phyloP scores from a whole-genome alignment of 1,140 invertebrate species.

The Coenobita brevimanus region DNA sequence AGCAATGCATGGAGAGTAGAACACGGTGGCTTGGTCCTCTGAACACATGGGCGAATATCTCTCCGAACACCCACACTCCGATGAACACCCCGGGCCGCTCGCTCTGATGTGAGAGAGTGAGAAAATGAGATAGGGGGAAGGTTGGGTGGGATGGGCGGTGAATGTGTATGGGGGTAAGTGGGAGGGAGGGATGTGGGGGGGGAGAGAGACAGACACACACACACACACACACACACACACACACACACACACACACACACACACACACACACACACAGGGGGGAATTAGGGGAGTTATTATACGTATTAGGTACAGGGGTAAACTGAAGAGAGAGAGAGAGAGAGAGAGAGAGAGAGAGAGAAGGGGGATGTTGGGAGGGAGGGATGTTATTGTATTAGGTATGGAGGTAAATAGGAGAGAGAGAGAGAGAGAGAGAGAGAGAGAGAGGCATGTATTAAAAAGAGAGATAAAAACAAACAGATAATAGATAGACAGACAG shows the following conservation, averaged over 20 bases:
- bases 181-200: neutral
- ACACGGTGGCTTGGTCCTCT: conserved; percentile 75
- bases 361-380: neutral
- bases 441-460: too few relatives aligned
- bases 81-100: conserved; percentile 38
- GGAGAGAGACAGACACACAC: too few relatives aligned
- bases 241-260: too few relatives aligned
- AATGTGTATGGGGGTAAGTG: neutral
- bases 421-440: neutral
- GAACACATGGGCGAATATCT: conserved; percentile 82
- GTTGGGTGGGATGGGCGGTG: neutral
- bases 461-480: too few relatives aligned
- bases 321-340: neutral
- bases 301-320: neutral
- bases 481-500: too few relatives aligned
- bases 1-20: conserved; percentile 82
- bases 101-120: conserved; percentile 6
- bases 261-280: too few relatives aligned
- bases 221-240: too few relatives aligned
- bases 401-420: neutral
- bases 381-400: neutral
- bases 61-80: conserved; percentile 79
- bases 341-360: neutral
- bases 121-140: neutral
- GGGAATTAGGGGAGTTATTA: neutral